phyloP scores from a whole-genome alignment of 2,113 vertebrate species.

The Stigmatopora argus region DNA sequence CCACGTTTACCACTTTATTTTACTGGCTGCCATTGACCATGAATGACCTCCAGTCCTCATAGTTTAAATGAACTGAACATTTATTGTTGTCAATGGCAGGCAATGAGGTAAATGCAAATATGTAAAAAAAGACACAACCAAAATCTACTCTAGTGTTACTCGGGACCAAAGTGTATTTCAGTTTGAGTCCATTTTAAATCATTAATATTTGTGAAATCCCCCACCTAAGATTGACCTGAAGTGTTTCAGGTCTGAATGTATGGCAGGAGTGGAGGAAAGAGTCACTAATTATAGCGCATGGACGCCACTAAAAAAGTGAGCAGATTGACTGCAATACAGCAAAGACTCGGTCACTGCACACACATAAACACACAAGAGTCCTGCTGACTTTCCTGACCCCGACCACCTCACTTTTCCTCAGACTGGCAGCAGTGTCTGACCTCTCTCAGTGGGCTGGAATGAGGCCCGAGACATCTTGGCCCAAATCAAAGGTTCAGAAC shows the following conservation, averaged over 20 bases:
- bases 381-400: slow-evolving; percentile 31
- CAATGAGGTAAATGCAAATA: no score
- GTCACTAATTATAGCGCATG: slow-evolving; percentile 58
- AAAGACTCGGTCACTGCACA: slow-evolving; percentile 10
- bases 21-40: no score
- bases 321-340: slow-evolving; percentile 21
- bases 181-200: neutral
- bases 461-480: slow-evolving; percentile 70
- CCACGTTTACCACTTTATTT: no score
- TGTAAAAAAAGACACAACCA: no score
- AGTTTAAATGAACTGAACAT: no score
- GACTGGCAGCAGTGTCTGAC: slow-evolving; percentile 57
- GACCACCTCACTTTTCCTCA: slow-evolving; percentile 37
- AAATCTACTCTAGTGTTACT: neutral
- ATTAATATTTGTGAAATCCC: neutral
- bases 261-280: slow-evolving; percentile 32
- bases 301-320: slow-evolving; percentile 29
- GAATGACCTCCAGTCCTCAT: no score
- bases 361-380: slow-evolving; percentile 17
- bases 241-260: slow-evolving; percentile 15
- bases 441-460: slow-evolving; percentile 58
- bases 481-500: slow-evolving; percentile 74
- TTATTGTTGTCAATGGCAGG: no score
- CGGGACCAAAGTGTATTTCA: neutral
- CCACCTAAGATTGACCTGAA: slow-evolving; percentile 8